Base-by-base conservation (phyloP, 2,797 vertebrate species). In the Steatocranus sp. region DNA sequence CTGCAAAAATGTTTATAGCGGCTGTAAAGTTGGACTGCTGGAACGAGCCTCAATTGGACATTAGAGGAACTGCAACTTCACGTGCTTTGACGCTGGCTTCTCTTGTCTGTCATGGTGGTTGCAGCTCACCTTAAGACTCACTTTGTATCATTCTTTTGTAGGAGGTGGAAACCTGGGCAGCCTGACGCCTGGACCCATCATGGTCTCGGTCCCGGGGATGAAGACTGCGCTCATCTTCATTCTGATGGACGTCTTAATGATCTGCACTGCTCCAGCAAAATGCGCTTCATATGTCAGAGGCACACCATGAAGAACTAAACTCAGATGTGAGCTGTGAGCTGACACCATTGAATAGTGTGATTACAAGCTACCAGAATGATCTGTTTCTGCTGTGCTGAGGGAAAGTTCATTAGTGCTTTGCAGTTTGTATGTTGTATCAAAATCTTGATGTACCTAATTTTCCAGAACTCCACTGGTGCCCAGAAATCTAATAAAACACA, bases 191-290 rank as follows among this genome's bases (percentile, higher is more conserved):
- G 96, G 95, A 87, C 75, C 0, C 63, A 54, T 3, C 95, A 96
- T 1, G 93, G 93, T 0, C 66, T 95, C 0, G 95, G 95, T 0
- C 3, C 10, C 0, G 96, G 95, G 1, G 94, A 96, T 0, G 97
- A 97, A 15, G 97, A 97, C 91, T 97, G 97, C 0, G 96, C 95
- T 49, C 96, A 97, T 36, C 43, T 97, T 1, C 92, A 95, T 2
- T 0, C 0, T 0, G 89, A 95, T 0, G 96, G 96, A 4, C 93
- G 88, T 2, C 96, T 97, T 80, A 97, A 97, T 1, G 96, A 97
- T 11, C 81, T 95, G 0, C 93, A 97, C 78, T 97, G 97, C 87
- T 82, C 78, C 77, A 73, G 51, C 2, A 48, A 0, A n/a, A 51
- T 96, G 75, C 90, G 87, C 54, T 97, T 82, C 93, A 82, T 97